A percentile compares a stretch with the other conserved stretches of the same genome.
Evolutionary conservation across 2,888 invertebrate species (phyloP).

Genomic region (Chorisops tibialis): DNA sequence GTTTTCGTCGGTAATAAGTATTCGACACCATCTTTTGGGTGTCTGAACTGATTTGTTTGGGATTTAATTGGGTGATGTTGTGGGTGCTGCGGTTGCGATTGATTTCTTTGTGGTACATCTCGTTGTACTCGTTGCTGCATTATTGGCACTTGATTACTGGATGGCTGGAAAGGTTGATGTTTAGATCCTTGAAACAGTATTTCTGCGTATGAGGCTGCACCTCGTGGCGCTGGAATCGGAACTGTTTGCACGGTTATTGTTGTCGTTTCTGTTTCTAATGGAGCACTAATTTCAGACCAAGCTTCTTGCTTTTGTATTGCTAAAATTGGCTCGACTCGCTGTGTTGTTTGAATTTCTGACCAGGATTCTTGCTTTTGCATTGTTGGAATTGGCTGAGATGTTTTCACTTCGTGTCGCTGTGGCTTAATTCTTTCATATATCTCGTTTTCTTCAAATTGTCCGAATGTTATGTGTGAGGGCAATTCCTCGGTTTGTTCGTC

Average conservation of each 20-base stretch:
- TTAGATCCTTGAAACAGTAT: slow-evolving; percentile 63
- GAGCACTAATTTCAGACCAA: not conserved
- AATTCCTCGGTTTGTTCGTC: not conserved
- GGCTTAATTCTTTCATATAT: slow-evolving; percentile 34
- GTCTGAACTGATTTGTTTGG: not conserved
- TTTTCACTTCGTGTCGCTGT: slow-evolving; percentile 8
- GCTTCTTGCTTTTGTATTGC: not conserved
- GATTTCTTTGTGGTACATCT: slow-evolving; percentile 37
- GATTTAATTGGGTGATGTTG: slow-evolving; percentile 8
- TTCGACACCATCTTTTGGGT: not conserved
- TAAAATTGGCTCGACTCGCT: slow-evolving; percentile 32
- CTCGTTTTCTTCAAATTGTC: slow-evolving; percentile 47
- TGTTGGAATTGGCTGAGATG: slow-evolving; percentile 19
- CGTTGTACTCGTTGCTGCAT: slow-evolving; percentile 33
- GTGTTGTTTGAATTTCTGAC: slow-evolving; percentile 36
- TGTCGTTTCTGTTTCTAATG: not conserved
- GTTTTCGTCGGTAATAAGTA: not conserved
- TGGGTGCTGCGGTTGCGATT: slow-evolving; percentile 38
- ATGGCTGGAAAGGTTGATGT: slow-evolving; percentile 56
- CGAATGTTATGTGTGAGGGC: slow-evolving; percentile 45
- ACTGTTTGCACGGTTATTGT: slow-evolving; percentile 3
- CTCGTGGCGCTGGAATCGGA: slow-evolving; percentile 31
- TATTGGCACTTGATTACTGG: slow-evolving; percentile 49
- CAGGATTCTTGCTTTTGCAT: not conserved
- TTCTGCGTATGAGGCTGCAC: slow-evolving; percentile 61